Evolutionary conservation across 2,797 vertebrate genomes (phyloP).

Genomic region (Hephaestus fuliginosus): DNA sequence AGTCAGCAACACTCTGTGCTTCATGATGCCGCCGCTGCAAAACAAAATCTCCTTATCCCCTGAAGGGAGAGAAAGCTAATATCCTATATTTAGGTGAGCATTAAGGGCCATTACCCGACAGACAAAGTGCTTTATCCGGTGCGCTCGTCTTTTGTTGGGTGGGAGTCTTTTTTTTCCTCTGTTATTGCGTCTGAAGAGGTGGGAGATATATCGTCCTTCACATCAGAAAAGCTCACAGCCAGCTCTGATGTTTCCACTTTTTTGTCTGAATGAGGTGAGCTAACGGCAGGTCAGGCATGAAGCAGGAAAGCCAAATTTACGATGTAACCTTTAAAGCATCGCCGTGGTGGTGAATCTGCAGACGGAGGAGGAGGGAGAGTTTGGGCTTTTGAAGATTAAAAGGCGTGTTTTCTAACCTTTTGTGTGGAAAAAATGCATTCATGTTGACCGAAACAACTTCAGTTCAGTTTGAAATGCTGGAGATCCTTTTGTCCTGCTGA

Average conservation of each 20-base stretch:
- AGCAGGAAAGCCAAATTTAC: conserved; percentile 24
- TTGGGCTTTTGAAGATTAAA: conserved; percentile 26
- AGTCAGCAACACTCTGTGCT: conserved; percentile 68
- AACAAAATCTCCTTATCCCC: conserved; percentile 73
- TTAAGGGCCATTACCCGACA: conserved; percentile 72
- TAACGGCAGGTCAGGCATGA: conserved; percentile 13
- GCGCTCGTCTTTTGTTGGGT: conserved; percentile 16
- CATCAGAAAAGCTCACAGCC: conserved; percentile 31
- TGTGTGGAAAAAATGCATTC: background rate
- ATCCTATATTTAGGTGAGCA: conserved; percentile 74
- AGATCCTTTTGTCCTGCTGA: conserved; percentile 23
- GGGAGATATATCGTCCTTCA: conserved; percentile 13
- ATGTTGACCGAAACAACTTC: background rate
- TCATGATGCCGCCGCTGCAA: conserved; percentile 65
- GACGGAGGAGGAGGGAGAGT: background rate
- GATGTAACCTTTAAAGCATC: background rate
- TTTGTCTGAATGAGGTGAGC: background rate
- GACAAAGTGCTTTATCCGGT: conserved; percentile 48
- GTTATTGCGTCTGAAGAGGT: conserved; percentile 32
- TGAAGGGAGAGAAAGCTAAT: conserved; percentile 74
- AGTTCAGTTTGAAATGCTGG: conserved; percentile 3
- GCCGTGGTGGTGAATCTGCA: conserved; percentile 11
- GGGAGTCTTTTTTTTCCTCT: background rate
- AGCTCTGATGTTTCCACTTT: background rate
- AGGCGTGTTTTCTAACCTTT: conserved; percentile 29